A percentile compares a stretch with the other conserved stretches of the same genome.
These are phyloP conservation scores for Tyto alba DNA, from an alignment of 2,113 vertebrate species.

Conservation along the genomic window DNA sequence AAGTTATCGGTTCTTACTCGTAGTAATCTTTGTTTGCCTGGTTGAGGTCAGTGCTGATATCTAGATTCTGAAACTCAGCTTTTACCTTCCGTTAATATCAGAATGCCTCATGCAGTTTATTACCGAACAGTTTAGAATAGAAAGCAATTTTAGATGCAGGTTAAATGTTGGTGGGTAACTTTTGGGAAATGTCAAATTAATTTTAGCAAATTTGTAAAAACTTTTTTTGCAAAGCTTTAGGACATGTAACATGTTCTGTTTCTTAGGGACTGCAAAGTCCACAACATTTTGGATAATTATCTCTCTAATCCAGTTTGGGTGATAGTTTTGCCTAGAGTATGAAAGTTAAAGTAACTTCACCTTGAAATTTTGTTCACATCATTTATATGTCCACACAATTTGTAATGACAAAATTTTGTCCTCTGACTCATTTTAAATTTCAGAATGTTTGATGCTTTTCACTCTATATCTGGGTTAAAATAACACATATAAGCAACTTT, in stretches of 20 bases:
- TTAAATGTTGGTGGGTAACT: background rate
- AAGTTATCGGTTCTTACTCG: background rate
- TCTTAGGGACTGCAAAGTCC: background rate
- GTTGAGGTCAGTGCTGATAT: background rate
- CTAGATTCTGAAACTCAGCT: background rate
- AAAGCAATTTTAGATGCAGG: slow-evolving; percentile 1
- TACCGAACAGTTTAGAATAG: background rate
- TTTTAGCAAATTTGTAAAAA: background rate
- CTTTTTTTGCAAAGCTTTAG: background rate
- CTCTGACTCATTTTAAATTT: background rate
- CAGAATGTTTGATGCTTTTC: background rate
- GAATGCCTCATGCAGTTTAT: background rate
- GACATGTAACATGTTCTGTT: accelerated
- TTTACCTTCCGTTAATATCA: background rate
- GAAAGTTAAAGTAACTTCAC: background rate
- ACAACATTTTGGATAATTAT: background rate
- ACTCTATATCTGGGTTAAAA: background rate
- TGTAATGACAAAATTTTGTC: background rate
- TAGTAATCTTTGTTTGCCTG: background rate
- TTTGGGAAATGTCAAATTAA: background rate
- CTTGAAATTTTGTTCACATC: background rate
- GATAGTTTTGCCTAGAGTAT: background rate
- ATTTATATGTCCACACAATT: background rate
- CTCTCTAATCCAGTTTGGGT: background rate
- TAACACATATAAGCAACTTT: background rate